Evolutionary conservation across 2,113 vertebrate genomes (phyloP).

Genomic region (Ramphastos sulfuratus): DNA sequence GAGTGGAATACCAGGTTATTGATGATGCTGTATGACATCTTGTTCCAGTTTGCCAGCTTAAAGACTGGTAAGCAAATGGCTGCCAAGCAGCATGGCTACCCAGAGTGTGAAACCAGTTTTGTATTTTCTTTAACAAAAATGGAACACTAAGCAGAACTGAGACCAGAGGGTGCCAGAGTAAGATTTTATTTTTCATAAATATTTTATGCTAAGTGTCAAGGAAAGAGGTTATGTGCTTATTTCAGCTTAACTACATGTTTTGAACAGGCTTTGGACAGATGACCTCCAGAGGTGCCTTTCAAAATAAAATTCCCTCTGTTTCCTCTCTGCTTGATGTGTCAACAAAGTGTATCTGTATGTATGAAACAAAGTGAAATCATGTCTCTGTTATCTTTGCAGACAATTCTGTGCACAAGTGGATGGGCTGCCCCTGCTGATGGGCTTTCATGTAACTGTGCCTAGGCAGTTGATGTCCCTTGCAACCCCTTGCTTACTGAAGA

Average conservation of each 20-base stretch:
- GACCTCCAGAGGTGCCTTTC: neutral
- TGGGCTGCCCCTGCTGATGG: neutral
- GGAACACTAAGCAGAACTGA: neutral
- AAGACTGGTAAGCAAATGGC: neutral
- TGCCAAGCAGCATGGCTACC: neutral
- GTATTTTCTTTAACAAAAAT: neutral
- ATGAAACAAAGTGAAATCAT: neutral
- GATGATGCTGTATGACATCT: neutral
- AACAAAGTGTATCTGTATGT: neutral
- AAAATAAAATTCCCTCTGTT: neutral
- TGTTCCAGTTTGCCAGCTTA: neutral
- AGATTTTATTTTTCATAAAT: neutral
- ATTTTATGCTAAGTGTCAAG: neutral
- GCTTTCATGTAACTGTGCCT: neutral
- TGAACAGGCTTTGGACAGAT: neutral
- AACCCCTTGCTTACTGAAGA: neutral
- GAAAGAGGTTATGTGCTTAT: neutral
- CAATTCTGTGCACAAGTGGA: neutral
- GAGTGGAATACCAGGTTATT: neutral
- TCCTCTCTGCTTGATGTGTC: neutral
- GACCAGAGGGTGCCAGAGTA: neutral
- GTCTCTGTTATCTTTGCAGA: neutral
- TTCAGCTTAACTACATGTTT: neutral
- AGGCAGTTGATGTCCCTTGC: neutral
- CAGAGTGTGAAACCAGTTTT: neutral